Evolutionary conservation across 2,797 vertebrate species (phyloP), one percentile per base, ranked within the genome.

Genomic region (Perodicticus potto): DNA sequence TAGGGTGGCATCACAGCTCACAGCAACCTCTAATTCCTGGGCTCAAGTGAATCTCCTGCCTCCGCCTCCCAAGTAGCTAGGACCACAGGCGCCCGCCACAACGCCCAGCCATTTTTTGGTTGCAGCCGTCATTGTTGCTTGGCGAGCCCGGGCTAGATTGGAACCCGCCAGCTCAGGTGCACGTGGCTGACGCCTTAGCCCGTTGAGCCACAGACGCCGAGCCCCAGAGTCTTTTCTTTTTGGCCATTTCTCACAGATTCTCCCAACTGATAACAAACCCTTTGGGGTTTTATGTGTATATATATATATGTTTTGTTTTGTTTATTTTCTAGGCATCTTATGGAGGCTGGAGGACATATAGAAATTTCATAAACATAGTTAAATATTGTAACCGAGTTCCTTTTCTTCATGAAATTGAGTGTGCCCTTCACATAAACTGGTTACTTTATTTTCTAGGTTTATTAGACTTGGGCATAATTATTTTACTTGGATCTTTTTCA

Each of bases 291-390:
- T 78, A 13, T 40, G 40, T 40, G 40, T 40, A 40, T 40, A 40
- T 40, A 40, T 40, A 40, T 40, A 40, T 40, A 40, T 40, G n/a
- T n/a, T n/a, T n/a, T 72, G 34, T 65, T 83, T 89, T 59, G 59
- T 94, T 49, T 76, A 49, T 94, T 90, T 89, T 57, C 84, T 92
- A 97, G 89, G 76, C 83, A 96, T 97, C 93, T 88, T 89, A 43
- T 40, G 32, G 55, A 70, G 90, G 95, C 87, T 85, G 0, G 1
- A 95, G 53, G 69, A 29, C 84, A 65, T 72, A 67, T 43, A 93
- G 88, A 92, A 69, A 95, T 59, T 92, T 97, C 57, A 13, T 12
- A 27, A 63, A 29, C 88, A 43, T 77, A 67, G 29, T 59, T 93
- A 80, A 90, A 4, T 87, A n/a, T 22, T 86, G 5, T 92, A 86